Evolutionary conservation across 2,797 vertebrate species (phyloP), one percentile per base, ranked within the genome.

Genomic region (Hoplostethus mediterraneus): DNA sequence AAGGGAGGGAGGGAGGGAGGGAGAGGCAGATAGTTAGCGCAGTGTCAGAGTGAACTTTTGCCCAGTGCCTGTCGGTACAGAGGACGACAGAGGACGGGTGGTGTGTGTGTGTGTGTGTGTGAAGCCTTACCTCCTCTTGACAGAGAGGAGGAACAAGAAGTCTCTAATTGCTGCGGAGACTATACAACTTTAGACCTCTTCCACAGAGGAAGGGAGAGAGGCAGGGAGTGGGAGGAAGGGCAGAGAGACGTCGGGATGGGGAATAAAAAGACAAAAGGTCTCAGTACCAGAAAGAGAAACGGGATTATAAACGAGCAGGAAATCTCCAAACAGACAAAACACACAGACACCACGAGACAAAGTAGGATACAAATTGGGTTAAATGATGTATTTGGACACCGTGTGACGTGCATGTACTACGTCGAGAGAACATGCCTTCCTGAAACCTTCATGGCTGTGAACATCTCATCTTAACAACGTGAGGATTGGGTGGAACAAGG

Each of bases 151-250:
- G 86, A 88, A 83, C 88, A 88, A 81, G 77, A 87, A 90, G 86
- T 87, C 87, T 90, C 67, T 92, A 92, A 93, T 93, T 92, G 89
- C 91, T 90, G 80, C 76, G 84, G 87, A 83, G 84, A 86, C 85
- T 85, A 74, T 85, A 74, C 83, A 84, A 73, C 89, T 78, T 85
- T 81, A 91, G 86, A 85, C 83, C 74, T 89, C 73, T 86, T 73
- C 67, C 64, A 54, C 67, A 51, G 75, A 75, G 81, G 71, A 49
- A 65, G 52, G 63, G 47, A 74, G 77, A 67, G 61, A 75, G 76
- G 80, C 52, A 54, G 77, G 56, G 73, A 79, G 80, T 73, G 78
- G 81, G 86, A 77, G 67, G 73, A 56, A 67, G 30, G 68, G 63
- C 48, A 55, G 48, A 67, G 56, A 10, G 70, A 21, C 63, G 30